phyloP scores from a whole-genome alignment of 2,797 vertebrate species.

The Staurois parvus region DNA sequence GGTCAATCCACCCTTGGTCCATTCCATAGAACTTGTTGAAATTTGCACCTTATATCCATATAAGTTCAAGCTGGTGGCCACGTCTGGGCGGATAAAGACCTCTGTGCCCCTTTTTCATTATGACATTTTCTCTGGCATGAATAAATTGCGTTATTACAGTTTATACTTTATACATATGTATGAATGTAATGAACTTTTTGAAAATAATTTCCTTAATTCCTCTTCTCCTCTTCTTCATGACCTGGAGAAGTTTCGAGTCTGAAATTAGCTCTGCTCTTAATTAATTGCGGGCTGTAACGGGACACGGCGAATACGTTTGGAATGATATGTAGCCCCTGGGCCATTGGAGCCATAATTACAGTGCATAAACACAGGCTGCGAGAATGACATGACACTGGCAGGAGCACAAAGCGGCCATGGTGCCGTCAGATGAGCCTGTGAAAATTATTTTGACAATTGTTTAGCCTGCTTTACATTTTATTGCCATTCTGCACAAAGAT shows the following conservation, averaged over 20 bases:
- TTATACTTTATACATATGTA: background rate
- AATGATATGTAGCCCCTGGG: conserved; percentile 69
- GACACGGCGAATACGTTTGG: conserved; percentile 66
- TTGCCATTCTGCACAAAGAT: conserved; percentile 67
- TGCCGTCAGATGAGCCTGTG: conserved; percentile 69
- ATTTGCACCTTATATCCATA: background rate
- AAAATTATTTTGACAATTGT: conserved; percentile 73
- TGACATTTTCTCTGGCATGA: background rate
- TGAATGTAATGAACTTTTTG: background rate
- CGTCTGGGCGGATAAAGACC: background rate
- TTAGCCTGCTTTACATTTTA: conserved; percentile 70
- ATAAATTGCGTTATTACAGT: background rate
- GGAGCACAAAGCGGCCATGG: conserved; percentile 68
- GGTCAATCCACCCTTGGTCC: too few species aligned
- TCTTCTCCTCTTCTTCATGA: conserved; percentile 49
- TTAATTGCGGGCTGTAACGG: conserved; percentile 45
- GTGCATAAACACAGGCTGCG: conserved; percentile 71
- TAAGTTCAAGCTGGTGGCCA: background rate
- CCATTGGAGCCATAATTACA: conserved; percentile 70
- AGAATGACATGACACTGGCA: conserved; percentile 70
- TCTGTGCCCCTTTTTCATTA: background rate
- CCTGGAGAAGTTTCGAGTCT: conserved; percentile 30
- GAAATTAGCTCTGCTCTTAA: conserved; percentile 56
- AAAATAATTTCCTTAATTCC: conserved; percentile 27
- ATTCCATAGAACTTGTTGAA: background rate